Base-by-base conservation (phyloP, 1,140 invertebrate species). In the Ooceraea biroi region DNA sequence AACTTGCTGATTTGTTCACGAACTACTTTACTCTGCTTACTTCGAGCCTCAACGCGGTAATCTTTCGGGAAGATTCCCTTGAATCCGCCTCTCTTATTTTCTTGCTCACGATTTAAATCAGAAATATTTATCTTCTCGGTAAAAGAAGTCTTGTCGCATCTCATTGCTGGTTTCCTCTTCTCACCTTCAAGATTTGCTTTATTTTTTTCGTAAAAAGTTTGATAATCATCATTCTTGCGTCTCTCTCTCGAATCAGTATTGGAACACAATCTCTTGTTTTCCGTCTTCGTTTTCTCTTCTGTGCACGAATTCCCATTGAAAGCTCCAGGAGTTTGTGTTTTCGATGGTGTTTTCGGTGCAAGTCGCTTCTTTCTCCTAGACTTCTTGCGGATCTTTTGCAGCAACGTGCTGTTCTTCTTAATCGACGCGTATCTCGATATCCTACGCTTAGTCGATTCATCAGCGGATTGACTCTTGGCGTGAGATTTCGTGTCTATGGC, bases 371-470 rank as follows among this genome's bases (percentile, higher is more conserved):
- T 90, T 36, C 30, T 83, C 48, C 17, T 74, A 17, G 77, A 83
- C 61, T 84, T 84, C 48, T 87, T 84, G 8, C 61, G 88, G 36
- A 90, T 89, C 30, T 88, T 90, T 55, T 50, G 83, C 55, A 87
- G 12, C 27, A 89, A 50, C 14, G 48, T 61, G 4, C 82, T 89
- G n/a, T 87, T 82, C 0, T 68, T 82, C 7, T 69, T 73, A 7
- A 19, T 41, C 1, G 86, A 71, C 17, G n/a, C 3, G 2, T 78
- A 8, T 22, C 19, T 88, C 7, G 36, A 77, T 3, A 36, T 11
- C 0, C 76, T 78, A 44, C 60, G 61, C 4, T 44, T 69, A 11
- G 17, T 1, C 46, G 44, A 69, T 41, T 78, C 74, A 25, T 55
- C 76, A 12, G 7, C 11, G 52, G 14, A 7, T 0, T 73, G 25